A percentile compares a stretch with the other conserved stretches of the same genome.
Conservation (phyloP, 2,888 invertebrate genomes). For the Acanthacorydalis orientalis region DNA sequence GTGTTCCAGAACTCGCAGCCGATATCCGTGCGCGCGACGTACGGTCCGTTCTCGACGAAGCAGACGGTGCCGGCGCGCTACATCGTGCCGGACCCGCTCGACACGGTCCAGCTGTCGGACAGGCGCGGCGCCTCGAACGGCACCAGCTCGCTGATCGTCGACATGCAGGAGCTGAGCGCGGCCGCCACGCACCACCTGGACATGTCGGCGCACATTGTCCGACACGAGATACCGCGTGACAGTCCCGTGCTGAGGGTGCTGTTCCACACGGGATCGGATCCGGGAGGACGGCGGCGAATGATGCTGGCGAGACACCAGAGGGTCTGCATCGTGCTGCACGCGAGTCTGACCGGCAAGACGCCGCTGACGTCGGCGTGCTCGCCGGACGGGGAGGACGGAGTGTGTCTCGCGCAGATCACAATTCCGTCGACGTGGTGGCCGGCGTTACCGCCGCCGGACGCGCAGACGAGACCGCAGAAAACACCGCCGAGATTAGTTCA, state of each 20-base stretch:
- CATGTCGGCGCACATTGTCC: constrained; percentile 88
- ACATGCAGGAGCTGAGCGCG: constrained; percentile 43
- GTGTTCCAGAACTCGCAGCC: constrained; percentile 83
- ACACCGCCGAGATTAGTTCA: constrained; percentile 60
- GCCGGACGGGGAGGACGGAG: constrained; percentile 83
- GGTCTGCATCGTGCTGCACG: constrained; percentile 68
- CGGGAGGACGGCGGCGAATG: constrained; percentile 57
- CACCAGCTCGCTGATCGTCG: constrained; percentile 20
- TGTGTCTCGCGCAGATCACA: constrained; percentile 75
- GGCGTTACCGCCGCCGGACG: constrained; percentile 45
- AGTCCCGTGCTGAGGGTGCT: constrained; percentile 82
- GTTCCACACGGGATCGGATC: constrained; percentile 70
- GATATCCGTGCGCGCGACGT: constrained; percentile 78
- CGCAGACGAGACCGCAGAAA: constrained; percentile 34
- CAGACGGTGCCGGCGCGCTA: constrained; percentile 84
- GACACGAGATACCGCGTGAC: constrained; percentile 64
- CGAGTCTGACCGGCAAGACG: constrained; percentile 37
- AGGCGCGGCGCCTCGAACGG: constrained; percentile 9
- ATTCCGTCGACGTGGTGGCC: constrained; percentile 90
- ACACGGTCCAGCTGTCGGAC: constrained; percentile 32
- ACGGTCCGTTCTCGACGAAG: constrained; percentile 89
- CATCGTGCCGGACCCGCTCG: constrained; percentile 70
- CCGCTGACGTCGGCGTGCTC: constrained; percentile 79
- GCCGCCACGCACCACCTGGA: constrained; percentile 63
- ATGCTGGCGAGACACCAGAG: constrained; percentile 44